Base-by-base conservation (phyloP, 2,888 invertebrate genomes). In the Flabesymbios commensalis region DNA sequence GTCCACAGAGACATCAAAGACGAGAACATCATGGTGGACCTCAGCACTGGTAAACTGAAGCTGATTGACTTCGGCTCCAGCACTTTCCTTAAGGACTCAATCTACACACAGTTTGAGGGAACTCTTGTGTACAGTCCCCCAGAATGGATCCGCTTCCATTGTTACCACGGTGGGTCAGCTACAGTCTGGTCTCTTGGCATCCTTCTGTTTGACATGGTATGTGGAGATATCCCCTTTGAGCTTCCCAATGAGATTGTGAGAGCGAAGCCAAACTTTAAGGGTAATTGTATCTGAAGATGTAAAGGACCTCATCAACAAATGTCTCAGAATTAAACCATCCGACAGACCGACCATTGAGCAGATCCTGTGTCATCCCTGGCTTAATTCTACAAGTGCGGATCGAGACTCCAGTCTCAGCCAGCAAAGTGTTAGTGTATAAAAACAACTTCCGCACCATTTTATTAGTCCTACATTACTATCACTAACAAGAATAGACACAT, bases 111-210 rank as follows among this genome's bases (percentile, higher is more conserved):
- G 66, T 88, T 87, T 81, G 87, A 88, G 81, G 87, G 88, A 63
- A 88, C 88, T n/a, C 78, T 87, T 66, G 87, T 88, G 31, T 88
- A 88, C 78, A 85, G 86, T 67, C 87, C 88, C 5, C 88, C 88
- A 7, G 88, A 88, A 75, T 88, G 88, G 88, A 86, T 88, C 64
- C 78, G 82, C 43, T 75, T 80, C 64, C 82, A 84, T 53, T 76
- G 84, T 22, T 88, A 88, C 76, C 81, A 86, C 67, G 88, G 86
- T 10, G 76, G 82, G n/a, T 82, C 85, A 29, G 87, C 87, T 32
- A 86, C 87, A 1, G 87, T 88, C 1, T 88, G 88, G 88, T 87
- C 87, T 1, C 79, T 88, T 57, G 88, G 88, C 47, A 86, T 88
- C 66, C 83, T 88, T 0, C 81, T 88, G 17, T 88, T 83, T 74